phyloP scores from a whole-genome alignment of 2,888 invertebrate species.

The Vanessa cardui region DNA sequence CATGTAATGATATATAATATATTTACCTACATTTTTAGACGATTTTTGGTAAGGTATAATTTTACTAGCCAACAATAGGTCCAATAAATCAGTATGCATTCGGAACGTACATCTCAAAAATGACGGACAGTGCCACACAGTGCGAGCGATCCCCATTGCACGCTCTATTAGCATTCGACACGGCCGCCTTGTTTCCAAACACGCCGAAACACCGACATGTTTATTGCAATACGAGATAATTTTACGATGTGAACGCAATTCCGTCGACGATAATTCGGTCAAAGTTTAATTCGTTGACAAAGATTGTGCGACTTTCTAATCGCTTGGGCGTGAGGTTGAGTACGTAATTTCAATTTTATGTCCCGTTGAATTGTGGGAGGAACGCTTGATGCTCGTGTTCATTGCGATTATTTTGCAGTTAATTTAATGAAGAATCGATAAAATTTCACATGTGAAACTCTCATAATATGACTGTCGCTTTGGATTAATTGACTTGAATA shows the following conservation, averaged over 20 bases:
- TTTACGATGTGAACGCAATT: constrained; percentile 79
- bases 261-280: constrained; percentile 74
- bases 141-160: constrained; percentile 55
- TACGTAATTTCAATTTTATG: constrained; percentile 72
- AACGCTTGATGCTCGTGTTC: constrained; percentile 41
- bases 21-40: constrained; percentile 2
- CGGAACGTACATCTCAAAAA: constrained; percentile 45
- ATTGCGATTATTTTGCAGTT: constrained; percentile 54
- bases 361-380: constrained; percentile 73
- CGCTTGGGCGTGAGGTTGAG: constrained; percentile 66
- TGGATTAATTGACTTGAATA: not conserved
- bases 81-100: constrained; percentile 45
- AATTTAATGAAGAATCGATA: constrained; percentile 54
- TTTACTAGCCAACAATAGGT: constrained; percentile 28
- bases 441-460: constrained; percentile 21
- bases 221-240: constrained; percentile 78
- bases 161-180: constrained; percentile 75
- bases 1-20: no score
- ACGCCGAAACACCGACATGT: constrained; percentile 65
- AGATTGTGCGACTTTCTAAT: constrained; percentile 71
- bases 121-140: constrained; percentile 57
- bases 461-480: not conserved
- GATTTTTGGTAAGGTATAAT: constrained; percentile 13
- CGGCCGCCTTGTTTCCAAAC: constrained; percentile 78
- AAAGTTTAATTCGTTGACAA: constrained; percentile 81